Base-by-base conservation (phyloP, 2,113 vertebrate species). In the Tetrao urogallus region DNA sequence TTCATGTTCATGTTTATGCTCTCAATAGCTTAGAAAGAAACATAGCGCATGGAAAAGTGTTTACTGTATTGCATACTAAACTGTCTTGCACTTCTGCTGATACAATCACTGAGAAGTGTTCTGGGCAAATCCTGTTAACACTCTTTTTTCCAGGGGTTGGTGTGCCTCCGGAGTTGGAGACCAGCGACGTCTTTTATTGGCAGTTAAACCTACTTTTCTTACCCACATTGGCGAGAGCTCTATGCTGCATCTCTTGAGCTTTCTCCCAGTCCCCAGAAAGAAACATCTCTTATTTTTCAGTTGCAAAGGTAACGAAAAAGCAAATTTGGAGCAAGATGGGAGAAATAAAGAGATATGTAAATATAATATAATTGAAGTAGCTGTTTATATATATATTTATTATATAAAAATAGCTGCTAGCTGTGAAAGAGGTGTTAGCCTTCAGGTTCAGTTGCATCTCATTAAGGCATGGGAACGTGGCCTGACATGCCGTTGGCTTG, bases 371-470 rank as follows among this genome's bases (percentile, higher is more conserved):
- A 38, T 38, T 38, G 38, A 38, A 38, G 38, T 38, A 38, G 38
- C 38, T 38, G 38, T 38, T 38, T 40, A 13, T 40, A 13, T 13
- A 40, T 40, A 40, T 40, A 40, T 13, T 40, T 10, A 40, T 40
- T 40, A 43, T 16, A 17, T 43, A 6, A 16, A 85, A 78, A 38
- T 80, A 76, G 76, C 92, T 56, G 48, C 16, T 82, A 13, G 43
- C 75, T 47, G 48, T 54, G 90, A 92, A 91, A 94, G 78, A 82
- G 71, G 54, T 20, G 17, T 83, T 93, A 80, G 15, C 60, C 21
- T 66, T 24, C 72, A 72, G 52, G 52, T 92, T 94, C 67, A 76
- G 20, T 70, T 82, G 84, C 78, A 86, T 84, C 81, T 86, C 56
- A 60, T 24, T 42, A 61, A 42, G 38, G 28, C 8, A 10, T 54